Evolutionary conservation across 2,797 vertebrate genomes (phyloP).

Genomic region (Peromyscus eremicus): DNA sequence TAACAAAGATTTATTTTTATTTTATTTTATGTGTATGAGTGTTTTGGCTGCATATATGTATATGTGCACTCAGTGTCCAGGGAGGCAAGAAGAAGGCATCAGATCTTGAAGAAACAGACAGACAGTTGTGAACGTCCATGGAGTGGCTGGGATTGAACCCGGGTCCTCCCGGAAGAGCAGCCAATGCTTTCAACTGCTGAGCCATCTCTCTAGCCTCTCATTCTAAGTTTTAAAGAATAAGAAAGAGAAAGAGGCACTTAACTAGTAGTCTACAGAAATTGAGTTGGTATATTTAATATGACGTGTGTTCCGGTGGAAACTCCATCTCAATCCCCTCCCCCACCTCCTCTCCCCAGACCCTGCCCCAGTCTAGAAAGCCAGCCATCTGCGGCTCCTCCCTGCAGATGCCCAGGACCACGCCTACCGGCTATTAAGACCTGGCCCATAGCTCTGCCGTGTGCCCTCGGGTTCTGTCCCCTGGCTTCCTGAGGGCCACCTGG

Average conservation of each 20-base stretch:
- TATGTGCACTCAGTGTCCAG: background rate
- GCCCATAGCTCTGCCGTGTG: too few species aligned
- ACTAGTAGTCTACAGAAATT: background rate
- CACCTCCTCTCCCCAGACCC: too few species aligned
- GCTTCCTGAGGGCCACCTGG: too few species aligned
- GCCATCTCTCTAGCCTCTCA: background rate
- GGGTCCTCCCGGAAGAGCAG: background rate
- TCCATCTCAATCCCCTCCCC: too few species aligned
- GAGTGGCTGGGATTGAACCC: background rate
- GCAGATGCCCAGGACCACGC: too few species aligned
- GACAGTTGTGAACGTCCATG: background rate
- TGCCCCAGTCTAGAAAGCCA: too few species aligned
- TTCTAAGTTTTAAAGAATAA: background rate
- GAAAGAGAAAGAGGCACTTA: background rate
- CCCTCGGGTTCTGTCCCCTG: too few species aligned
- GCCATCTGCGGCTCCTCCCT: too few species aligned
- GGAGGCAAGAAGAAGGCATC: too few species aligned
- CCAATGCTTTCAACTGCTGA: background rate
- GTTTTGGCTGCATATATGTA: background rate
- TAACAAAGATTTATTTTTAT: background rate
- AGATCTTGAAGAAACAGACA: background rate
- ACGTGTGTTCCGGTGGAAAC: too few species aligned
- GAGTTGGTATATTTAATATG: slow-evolving; percentile 1
- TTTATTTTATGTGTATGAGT: background rate
- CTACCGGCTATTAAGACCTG: too few species aligned